phyloP scores from a whole-genome alignment of 1,140 invertebrate genomes.

The Leptoteleia sp. region DNA sequence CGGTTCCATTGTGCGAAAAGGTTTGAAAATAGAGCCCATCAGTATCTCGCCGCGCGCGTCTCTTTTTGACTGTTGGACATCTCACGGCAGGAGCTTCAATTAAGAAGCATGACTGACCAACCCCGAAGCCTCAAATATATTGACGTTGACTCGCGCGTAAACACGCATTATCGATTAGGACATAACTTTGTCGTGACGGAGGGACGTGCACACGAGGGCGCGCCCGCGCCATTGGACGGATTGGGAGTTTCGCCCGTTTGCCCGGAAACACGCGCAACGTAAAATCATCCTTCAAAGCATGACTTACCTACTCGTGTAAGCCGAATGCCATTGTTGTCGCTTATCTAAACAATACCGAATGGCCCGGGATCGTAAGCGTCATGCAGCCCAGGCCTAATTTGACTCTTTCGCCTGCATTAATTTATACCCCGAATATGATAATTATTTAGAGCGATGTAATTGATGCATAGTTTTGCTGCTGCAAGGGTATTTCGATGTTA shows the following conservation, averaged over 20 bases:
- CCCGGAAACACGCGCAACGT: slow-evolving; percentile 65
- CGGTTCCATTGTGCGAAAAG: slow-evolving; percentile 29
- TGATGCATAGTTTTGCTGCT: too few relatives aligned
- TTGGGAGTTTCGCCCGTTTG: slow-evolving; percentile 65
- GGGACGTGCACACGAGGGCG: slow-evolving; percentile 66
- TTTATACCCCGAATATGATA: too few relatives aligned
- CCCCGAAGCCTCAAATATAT: slow-evolving; percentile 66
- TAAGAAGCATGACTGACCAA: slow-evolving; percentile 74
- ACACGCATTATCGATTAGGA: slow-evolving; percentile 68
- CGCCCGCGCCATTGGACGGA: slow-evolving; percentile 54
- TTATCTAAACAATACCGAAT: slow-evolving; percentile 47
- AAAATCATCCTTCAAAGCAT: slow-evolving; percentile 67
- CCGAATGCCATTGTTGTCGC: slow-evolving; percentile 55
- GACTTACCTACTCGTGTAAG: slow-evolving; percentile 66
- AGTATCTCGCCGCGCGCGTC: slow-evolving; percentile 53
- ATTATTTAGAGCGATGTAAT: too few relatives aligned
- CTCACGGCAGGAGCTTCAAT: slow-evolving; percentile 71
- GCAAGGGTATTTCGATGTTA: too few relatives aligned
- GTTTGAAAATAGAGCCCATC: slow-evolving; percentile 56
- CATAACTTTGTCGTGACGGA: slow-evolving; percentile 70
- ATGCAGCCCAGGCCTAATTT: not conserved
- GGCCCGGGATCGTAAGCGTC: slow-evolving; percentile 11
- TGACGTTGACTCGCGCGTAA: slow-evolving; percentile 63
- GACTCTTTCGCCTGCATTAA: slow-evolving; percentile 1
- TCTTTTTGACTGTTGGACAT: slow-evolving; percentile 66